phyloP scores from a whole-genome alignment of 2,113 vertebrate genomes.

The Buteo buteo region DNA sequence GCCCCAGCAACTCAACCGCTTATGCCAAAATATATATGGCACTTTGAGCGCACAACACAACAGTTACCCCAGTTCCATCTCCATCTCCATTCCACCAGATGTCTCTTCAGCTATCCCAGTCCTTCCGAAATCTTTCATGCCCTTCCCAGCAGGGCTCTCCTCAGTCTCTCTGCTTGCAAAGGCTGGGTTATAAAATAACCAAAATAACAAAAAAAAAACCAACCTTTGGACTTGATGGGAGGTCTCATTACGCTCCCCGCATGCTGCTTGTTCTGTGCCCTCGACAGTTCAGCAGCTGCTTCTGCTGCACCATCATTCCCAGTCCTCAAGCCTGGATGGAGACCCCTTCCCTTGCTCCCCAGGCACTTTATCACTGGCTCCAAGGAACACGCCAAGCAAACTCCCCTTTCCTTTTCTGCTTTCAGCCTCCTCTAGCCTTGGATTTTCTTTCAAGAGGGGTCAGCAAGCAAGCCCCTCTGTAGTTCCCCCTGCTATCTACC shows the following conservation, averaged over 20 bases:
- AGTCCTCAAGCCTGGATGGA: background rate
- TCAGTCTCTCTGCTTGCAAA: background rate
- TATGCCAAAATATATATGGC: background rate
- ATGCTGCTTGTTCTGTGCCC: background rate
- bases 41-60: background rate
- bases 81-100: background rate
- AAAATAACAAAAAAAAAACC: background rate
- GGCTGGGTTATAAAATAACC: background rate
- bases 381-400: background rate
- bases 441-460: background rate
- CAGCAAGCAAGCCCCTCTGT: background rate
- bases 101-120: background rate
- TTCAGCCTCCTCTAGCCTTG: background rate
- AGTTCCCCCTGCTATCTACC: background rate
- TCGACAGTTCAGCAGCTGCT: background rate
- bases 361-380: background rate
- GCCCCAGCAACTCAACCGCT: background rate
- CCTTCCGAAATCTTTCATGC: background rate
- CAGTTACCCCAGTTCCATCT: accelerated
- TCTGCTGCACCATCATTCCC: background rate
- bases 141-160: background rate
- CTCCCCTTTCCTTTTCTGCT: background rate
- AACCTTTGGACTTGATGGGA: background rate
- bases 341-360: background rate
- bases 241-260: background rate